Conservation (phyloP, 1,140 invertebrate species). For the Lethocerus indicus region DNA sequence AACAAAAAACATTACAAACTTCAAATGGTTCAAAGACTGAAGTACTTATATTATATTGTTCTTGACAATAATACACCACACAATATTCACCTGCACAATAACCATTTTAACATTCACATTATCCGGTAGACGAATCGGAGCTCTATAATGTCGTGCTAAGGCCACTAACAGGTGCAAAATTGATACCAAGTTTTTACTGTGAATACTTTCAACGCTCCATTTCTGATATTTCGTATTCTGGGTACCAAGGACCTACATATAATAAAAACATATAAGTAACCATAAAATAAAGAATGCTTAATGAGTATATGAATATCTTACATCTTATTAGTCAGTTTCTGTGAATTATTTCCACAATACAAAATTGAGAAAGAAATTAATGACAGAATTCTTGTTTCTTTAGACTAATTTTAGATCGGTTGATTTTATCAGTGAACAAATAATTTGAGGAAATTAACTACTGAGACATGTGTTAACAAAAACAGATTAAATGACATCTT, state of each 20-base stretch:
- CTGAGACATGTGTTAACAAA: too few species aligned
- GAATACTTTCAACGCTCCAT: slow-evolving; percentile 92
- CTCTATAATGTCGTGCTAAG: slow-evolving; percentile 82
- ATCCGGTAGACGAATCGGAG: slow-evolving; percentile 88
- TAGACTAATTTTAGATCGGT: too few species aligned
- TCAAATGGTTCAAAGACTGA: neutral
- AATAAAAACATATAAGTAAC: slow-evolving; percentile 17
- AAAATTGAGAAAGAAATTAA: too few species aligned
- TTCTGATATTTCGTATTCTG: slow-evolving; percentile 37
- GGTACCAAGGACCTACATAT: slow-evolving; percentile 37
- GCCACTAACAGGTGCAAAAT: slow-evolving; percentile 90
- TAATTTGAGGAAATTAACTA: too few species aligned
- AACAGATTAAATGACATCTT: too few species aligned
- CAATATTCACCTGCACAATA: slow-evolving; percentile 48
- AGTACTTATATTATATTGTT: neutral
- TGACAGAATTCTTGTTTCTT: too few species aligned
- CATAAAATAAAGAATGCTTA: too few species aligned
- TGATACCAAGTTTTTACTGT: slow-evolving; percentile 89
- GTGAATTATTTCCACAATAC: too few species aligned
- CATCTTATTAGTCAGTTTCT: too few species aligned
- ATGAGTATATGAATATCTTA: too few species aligned
- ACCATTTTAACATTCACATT: slow-evolving; percentile 83
- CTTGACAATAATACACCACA: too few species aligned
- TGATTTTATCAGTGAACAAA: too few species aligned
- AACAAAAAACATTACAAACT: slow-evolving; percentile 3